phyloP scores from a whole-genome alignment of 2,113 vertebrate species.

The Zosterops lateralis region DNA sequence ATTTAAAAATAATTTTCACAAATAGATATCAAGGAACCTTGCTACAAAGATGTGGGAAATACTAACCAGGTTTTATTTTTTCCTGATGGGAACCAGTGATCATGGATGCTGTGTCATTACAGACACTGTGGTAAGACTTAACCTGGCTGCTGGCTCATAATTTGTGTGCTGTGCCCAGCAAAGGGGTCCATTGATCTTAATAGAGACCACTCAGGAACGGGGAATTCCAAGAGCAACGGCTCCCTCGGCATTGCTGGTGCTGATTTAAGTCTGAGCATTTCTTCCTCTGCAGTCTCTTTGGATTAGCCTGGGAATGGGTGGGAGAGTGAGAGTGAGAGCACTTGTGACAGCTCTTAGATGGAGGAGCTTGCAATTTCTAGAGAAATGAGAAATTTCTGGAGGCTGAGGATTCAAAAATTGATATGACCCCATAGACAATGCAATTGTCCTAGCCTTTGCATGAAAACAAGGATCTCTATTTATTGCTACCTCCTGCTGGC shows the following conservation, averaged over 20 bases:
- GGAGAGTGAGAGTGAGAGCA: neutral
- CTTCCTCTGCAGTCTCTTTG: conserved; percentile 39
- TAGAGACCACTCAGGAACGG: conserved; percentile 4
- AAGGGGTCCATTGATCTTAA: conserved; percentile 45
- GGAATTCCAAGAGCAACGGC: neutral
- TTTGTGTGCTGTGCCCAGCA: conserved; percentile 6
- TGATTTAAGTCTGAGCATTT: conserved; percentile 27
- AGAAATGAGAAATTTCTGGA: neutral
- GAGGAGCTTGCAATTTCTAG: neutral
- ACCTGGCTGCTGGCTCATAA: conserved; percentile 38
- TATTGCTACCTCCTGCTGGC: neutral
- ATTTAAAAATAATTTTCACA: conserved; percentile 3
- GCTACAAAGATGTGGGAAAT: conserved; percentile 17
- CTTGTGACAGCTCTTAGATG: conserved; percentile 18
- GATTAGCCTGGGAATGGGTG: neutral
- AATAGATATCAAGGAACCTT: conserved; percentile 29
- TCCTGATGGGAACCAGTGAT: conserved; percentile 47
- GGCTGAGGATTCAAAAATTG: neutral
- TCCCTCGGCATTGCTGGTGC: conserved; percentile 40
- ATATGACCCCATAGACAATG: neutral
- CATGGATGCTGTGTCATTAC: conserved; percentile 20
- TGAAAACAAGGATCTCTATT: neutral
- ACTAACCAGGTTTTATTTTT: conserved; percentile 39
- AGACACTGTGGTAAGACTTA: conserved; percentile 35
- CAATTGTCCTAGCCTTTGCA: neutral